A percentile compares a stretch with the other conserved stretches of the same genome.
Conservation (phyloP, 2,888 invertebrate genomes). For the Gari tellinella region DNA sequence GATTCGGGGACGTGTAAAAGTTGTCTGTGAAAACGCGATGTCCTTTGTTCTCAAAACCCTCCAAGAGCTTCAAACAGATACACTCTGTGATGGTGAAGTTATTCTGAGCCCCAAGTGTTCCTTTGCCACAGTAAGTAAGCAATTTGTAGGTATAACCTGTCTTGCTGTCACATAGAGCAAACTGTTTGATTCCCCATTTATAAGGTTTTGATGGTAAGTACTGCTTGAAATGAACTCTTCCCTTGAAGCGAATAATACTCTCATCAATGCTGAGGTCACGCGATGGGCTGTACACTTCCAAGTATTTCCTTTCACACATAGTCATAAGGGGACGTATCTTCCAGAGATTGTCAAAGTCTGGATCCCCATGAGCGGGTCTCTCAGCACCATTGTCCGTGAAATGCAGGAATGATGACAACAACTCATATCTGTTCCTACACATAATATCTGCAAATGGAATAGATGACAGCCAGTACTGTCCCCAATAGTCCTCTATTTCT, state of each 20-base stretch:
- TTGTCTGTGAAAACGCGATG: slow-evolving; percentile 39
- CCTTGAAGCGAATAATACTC: slow-evolving; percentile 51
- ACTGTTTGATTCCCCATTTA: slow-evolving; percentile 44
- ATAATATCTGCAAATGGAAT: slow-evolving; percentile 14
- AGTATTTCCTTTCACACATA: neutral
- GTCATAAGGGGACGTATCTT: slow-evolving; percentile 18
- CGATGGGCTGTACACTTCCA: slow-evolving; percentile 5
- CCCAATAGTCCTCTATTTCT: slow-evolving; percentile 18
- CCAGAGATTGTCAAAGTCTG: no score
- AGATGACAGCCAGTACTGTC: slow-evolving; percentile 12
- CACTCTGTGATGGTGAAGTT: slow-evolving; percentile 21
- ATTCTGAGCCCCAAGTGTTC: slow-evolving; percentile 3
- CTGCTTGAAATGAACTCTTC: slow-evolving; percentile 25
- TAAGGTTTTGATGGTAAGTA: slow-evolving; percentile 32
- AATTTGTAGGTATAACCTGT: slow-evolving; percentile 27
- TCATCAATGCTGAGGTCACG: slow-evolving; percentile 34
- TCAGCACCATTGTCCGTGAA: slow-evolving; percentile 6
- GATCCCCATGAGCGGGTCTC: no score
- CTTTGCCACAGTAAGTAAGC: slow-evolving; percentile 20
- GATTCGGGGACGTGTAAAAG: slow-evolving; percentile 32
- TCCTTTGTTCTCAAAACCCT: slow-evolving; percentile 42
- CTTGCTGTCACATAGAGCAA: slow-evolving; percentile 18
- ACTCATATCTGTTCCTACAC: slow-evolving; percentile 13
- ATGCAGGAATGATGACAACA: slow-evolving; percentile 18
- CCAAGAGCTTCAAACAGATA: slow-evolving; percentile 19